phyloP scores from a whole-genome alignment of 2,888 invertebrate genomes.

The Trachelus troglodyta region DNA sequence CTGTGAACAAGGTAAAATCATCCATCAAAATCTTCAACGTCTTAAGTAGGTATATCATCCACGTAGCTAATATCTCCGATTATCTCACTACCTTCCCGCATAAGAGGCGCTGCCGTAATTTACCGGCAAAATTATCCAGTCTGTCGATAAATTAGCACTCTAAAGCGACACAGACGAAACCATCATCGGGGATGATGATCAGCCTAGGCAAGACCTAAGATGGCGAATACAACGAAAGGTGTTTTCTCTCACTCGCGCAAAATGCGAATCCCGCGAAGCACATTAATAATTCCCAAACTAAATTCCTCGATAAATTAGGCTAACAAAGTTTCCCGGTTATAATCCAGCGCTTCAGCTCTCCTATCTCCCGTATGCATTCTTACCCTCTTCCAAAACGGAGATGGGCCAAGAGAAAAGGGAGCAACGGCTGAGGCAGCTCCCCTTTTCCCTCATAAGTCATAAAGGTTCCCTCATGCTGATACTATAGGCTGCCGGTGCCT shows the following conservation, averaged over 20 bases:
- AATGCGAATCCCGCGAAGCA: constrained; percentile 19
- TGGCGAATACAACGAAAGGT: neutral
- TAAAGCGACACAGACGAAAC: neutral
- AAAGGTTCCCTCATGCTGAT: constrained; percentile 34
- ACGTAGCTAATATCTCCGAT: neutral
- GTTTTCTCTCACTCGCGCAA: neutral
- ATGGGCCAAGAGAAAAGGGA: constrained; percentile 10
- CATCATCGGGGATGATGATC: neutral
- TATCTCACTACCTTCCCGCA: neutral
- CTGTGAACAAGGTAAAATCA: neutral
- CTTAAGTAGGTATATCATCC: neutral
- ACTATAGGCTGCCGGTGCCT: constrained; percentile 1
- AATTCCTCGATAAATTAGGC: constrained; percentile 58
- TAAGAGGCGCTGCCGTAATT: neutral
- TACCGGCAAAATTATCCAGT: neutral
- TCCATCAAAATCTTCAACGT: neutral
- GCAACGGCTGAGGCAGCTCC: constrained; percentile 19
- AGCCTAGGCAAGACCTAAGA: neutral
- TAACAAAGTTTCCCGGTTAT: constrained; percentile 46
- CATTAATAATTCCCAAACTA: constrained; percentile 50
- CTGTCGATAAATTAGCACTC: neutral
- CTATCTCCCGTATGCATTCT: constrained; percentile 22
- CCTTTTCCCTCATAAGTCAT: constrained; percentile 45
- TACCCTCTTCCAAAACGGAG: constrained; percentile 9
- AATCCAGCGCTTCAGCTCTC: constrained; percentile 8